These are phyloP conservation scores for Potorous gilbertii DNA, from an alignment of 2,797 vertebrate species.

Conservation along the genomic window DNA sequence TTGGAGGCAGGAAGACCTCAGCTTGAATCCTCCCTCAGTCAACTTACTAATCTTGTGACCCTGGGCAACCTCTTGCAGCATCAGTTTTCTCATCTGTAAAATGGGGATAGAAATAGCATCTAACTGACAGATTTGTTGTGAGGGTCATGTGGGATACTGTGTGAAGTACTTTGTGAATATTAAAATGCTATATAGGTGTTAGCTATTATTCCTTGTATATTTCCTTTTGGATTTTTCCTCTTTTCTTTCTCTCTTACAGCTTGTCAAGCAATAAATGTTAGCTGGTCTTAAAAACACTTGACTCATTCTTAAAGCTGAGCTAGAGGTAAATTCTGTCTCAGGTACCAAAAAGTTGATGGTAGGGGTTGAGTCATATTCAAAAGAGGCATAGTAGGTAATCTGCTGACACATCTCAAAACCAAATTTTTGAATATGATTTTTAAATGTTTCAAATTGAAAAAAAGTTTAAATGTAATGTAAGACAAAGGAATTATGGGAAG, in stretches of 20 bases:
- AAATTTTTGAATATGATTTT: not conserved
- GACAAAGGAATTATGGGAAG: not conserved
- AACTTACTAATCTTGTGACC: not conserved
- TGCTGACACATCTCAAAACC: not conserved
- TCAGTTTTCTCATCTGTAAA: not conserved
- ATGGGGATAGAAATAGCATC: not conserved
- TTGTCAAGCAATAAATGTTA: constrained; percentile 53
- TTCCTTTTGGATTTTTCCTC: constrained; percentile 57
- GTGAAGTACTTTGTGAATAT: not conserved
- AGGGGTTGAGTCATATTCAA: not conserved
- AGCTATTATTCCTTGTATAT: constrained; percentile 35
- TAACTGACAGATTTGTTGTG: not conserved
- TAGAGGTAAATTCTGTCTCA: not conserved
- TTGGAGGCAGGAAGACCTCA: not conserved
- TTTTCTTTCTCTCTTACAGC: constrained; percentile 57
- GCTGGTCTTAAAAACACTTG: constrained; percentile 36
- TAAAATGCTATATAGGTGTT: not conserved
- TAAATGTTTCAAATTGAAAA: not conserved
- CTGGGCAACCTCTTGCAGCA: not conserved
- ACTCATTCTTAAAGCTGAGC: constrained; percentile 32
- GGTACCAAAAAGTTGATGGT: not conserved
- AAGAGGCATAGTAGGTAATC: not conserved
- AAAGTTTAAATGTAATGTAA: not conserved
- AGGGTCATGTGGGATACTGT: not conserved
- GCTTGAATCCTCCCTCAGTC: not conserved